Conservation (phyloP, 2,113 vertebrate species). For the Aspidoscelis tigris region DNA sequence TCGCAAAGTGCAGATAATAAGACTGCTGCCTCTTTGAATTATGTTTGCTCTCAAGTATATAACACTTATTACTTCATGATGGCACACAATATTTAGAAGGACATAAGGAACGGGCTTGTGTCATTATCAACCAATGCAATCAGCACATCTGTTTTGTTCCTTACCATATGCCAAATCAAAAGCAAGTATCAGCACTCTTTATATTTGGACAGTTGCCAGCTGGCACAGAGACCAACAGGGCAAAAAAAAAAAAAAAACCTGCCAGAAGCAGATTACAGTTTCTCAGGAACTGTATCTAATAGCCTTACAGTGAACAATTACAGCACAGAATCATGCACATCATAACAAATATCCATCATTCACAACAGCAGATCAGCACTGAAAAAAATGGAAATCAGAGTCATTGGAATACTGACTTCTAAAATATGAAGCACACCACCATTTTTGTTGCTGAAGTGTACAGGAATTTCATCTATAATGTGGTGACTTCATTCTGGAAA, state of each 20-base stretch:
- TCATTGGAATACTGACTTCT: not conserved
- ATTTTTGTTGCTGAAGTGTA: constrained; percentile 24
- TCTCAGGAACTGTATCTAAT: constrained; percentile 16
- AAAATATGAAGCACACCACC: not conserved
- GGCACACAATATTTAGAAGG: not conserved
- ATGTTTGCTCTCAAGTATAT: too few species aligned
- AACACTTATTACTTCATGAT: not conserved
- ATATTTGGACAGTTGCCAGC: constrained; percentile 36
- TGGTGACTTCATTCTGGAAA: too few species aligned
- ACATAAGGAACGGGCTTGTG: not conserved
- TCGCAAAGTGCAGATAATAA: not conserved
- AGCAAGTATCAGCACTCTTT: constrained; percentile 34
- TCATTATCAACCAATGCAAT: not conserved
- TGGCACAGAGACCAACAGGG: constrained; percentile 34
- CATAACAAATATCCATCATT: not conserved
- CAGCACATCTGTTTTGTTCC: constrained; percentile 2
- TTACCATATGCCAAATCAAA: constrained; percentile 28
- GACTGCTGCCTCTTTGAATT: not conserved
- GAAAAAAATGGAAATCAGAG: constrained; percentile 6
- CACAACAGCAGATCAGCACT: constrained; percentile 1
- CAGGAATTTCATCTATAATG: too few species aligned
- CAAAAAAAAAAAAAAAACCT: constrained; percentile 32
- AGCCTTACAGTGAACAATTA: constrained; percentile 18
- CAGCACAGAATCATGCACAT: constrained; percentile 30
- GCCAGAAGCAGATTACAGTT: constrained; percentile 30